Conservation (phyloP, 2,113 vertebrate species). For the Myocastor coypus region DNA sequence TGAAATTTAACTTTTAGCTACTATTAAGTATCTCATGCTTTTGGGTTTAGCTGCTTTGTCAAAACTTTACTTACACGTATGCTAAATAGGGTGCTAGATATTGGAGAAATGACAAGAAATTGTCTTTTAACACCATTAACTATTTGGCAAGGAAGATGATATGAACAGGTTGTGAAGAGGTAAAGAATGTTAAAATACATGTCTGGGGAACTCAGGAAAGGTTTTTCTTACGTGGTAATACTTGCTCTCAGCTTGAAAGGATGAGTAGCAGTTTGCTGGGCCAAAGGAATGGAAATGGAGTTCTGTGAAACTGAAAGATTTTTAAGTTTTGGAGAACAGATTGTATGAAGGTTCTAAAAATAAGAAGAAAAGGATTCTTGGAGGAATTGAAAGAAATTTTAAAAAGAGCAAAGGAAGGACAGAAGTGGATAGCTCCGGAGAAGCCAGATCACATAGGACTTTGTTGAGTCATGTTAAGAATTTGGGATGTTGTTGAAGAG, state of each 20-base stretch:
- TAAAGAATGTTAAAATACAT: constrained; percentile 11
- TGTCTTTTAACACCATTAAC: constrained; percentile 31
- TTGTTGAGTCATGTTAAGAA: constrained; percentile 48
- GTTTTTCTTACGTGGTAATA: not conserved
- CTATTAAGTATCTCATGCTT: constrained; percentile 14
- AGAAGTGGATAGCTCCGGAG: not conserved
- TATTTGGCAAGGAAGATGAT: constrained; percentile 38
- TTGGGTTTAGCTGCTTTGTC: constrained; percentile 28
- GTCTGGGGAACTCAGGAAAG: constrained; percentile 1
- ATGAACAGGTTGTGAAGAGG: constrained; percentile 18
- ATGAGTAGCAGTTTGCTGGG: constrained; percentile 50
- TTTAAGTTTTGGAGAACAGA: constrained; percentile 26
- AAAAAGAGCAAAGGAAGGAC: not conserved
- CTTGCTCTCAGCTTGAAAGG: constrained; percentile 21
- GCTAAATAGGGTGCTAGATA: constrained; percentile 31
- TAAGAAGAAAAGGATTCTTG: not conserved
- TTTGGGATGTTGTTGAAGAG: constrained; percentile 31
- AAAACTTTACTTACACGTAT: not conserved
- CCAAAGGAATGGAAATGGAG: not conserved
- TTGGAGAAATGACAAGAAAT: constrained; percentile 22
- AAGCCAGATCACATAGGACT: not conserved
- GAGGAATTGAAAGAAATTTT: constrained; percentile 30
- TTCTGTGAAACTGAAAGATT: constrained; percentile 3
- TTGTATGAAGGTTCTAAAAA: constrained; percentile 13
- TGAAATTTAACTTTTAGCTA: constrained; percentile 28